These are phyloP conservation scores for Labrus mixtus DNA, from an alignment of 2,113 vertebrate genomes.

Conservation along the genomic window DNA sequence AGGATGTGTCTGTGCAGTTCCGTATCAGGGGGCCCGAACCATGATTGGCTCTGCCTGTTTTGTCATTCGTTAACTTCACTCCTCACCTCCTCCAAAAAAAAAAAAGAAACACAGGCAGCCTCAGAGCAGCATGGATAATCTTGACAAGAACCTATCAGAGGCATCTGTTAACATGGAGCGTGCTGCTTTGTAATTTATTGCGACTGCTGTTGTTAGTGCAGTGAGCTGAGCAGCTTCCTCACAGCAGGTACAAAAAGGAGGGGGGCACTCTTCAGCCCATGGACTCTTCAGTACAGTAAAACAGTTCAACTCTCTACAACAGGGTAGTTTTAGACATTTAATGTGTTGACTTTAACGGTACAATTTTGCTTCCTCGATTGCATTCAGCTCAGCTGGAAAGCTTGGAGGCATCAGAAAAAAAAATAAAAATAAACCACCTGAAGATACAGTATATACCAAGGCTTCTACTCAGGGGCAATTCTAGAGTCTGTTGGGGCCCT, in stretches of 20 bases:
- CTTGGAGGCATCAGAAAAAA: background rate
- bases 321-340: background rate
- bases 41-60: slow-evolving; percentile 74
- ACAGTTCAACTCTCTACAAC: background rate
- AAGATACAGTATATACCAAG: background rate
- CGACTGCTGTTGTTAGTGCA: slow-evolving; percentile 46
- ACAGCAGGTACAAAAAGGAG: slow-evolving; percentile 5
- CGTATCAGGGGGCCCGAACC: slow-evolving; percentile 61
- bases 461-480: no score
- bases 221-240: slow-evolving; percentile 29
- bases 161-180: slow-evolving; percentile 53
- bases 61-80: slow-evolving; percentile 77
- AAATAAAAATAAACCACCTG: background rate
- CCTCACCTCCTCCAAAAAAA: slow-evolving; percentile 32
- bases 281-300: background rate
- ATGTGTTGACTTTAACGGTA: background rate
- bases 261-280: background rate
- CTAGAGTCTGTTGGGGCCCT: no score
- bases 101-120: slow-evolving; percentile 42
- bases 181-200: slow-evolving; percentile 58
- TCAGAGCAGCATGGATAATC: slow-evolving; percentile 53
- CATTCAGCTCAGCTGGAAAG: background rate
- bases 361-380: background rate
- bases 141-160: slow-evolving; percentile 60
- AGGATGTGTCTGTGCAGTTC: slow-evolving; percentile 60